Conservation (phyloP, 2,113 vertebrate genomes). For the Xiphophorus couchianus region DNA sequence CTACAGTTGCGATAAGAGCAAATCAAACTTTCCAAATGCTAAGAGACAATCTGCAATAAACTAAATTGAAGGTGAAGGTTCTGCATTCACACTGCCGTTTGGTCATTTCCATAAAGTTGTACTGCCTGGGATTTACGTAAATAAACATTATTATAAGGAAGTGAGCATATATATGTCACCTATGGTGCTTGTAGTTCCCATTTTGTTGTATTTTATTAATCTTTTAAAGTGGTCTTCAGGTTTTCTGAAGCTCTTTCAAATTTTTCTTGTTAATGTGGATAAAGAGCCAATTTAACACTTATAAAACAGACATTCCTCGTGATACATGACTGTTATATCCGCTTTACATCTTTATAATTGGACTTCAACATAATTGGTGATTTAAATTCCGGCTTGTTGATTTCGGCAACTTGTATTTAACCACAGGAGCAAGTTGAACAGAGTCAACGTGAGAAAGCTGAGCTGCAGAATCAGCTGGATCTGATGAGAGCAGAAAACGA, state of each 20-base stretch:
- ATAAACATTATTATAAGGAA: background rate
- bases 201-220: background rate
- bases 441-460: conserved; percentile 64
- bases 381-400: background rate
- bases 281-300: too few species aligned
- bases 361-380: background rate
- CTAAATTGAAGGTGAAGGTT: too few species aligned
- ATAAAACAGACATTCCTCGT: too few species aligned
- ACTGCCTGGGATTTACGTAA: background rate
- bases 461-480: conserved; percentile 56
- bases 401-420: conserved; percentile 8
- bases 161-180: background rate
- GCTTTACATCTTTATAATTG: too few species aligned
- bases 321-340: too few species aligned
- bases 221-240: background rate
- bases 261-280: background rate
- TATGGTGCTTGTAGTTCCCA: background rate
- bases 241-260: too few species aligned
- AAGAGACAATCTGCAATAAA: background rate
- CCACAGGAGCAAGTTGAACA: conserved; percentile 76
- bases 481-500: conserved; percentile 44
- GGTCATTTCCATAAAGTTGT: background rate
- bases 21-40: background rate
- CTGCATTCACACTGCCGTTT: background rate
- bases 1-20: background rate